Evolutionary conservation across 1,140 invertebrate species (phyloP).

Genomic region (Whitmania pigra): DNA sequence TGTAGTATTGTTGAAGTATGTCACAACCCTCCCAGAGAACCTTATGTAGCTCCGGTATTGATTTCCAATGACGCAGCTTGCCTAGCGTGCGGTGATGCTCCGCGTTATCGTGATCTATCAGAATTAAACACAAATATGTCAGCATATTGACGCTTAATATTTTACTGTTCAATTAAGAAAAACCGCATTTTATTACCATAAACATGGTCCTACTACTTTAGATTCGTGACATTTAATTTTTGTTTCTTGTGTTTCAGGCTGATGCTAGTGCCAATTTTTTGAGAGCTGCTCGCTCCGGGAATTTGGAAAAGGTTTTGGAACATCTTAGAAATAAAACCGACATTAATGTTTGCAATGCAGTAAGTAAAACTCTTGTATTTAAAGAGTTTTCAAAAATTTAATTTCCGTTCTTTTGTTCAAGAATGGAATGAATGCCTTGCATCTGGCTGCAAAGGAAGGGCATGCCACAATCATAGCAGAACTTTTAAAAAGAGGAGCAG

Average conservation of each 20-base stretch:
- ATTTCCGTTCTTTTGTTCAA: neutral
- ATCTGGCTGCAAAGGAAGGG: constrained; percentile 90
- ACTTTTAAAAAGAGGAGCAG: constrained; percentile 73
- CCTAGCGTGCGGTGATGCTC: neutral
- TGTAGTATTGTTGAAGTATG: too few species aligned
- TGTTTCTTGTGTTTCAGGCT: constrained; percentile 39
- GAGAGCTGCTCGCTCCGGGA: constrained; percentile 88
- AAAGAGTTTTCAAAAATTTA: neutral
- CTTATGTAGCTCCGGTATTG: constrained; percentile 8
- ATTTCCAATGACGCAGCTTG: constrained; percentile 10
- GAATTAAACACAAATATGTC: too few species aligned
- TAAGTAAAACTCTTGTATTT: constrained; percentile 35
- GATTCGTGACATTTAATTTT: neutral
- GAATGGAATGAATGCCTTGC: constrained; percentile 53
- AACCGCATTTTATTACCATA: neutral
- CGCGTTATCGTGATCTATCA: too few species aligned
- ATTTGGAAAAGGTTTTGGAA: constrained; percentile 91
- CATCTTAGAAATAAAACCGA: constrained; percentile 88
- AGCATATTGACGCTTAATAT: too few species aligned
- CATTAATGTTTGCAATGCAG: constrained; percentile 96
- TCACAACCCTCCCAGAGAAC: too few species aligned
- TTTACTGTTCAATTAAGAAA: neutral
- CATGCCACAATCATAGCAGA: constrained; percentile 82
- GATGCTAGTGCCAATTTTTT: constrained; percentile 60
- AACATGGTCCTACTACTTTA: neutral